Evolutionary conservation across 1,140 invertebrate species (phyloP), one percentile per base, ranked within the genome.

Genomic region (Drosophila erecta): DNA sequence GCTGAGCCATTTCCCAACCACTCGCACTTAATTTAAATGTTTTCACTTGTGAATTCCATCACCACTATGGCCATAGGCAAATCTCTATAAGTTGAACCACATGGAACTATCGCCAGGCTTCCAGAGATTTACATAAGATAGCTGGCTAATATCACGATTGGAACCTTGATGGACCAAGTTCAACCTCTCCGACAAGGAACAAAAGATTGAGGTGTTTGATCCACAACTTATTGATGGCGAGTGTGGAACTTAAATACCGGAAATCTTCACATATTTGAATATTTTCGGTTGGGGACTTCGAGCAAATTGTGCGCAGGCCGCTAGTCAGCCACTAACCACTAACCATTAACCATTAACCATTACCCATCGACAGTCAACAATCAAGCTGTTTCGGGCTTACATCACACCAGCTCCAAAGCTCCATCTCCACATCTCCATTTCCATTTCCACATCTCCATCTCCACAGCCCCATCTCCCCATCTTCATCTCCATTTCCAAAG

Each of bases 381-480:
- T 77, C 49, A 81, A 81, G 79, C 61, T 59, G 79, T 79, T 62
- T 60, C 46, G 43, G 15, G 33, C 46, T 84, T 85, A 85, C 81
- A 77, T 85, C 81, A 85, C 51, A 37, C 46, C 33, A n/a, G 20
- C n/a, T 47, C 10, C 57, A n/a, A 40, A 37, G 35, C 37, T n/a
- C 38, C 38, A n/a, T 40, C 38, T 8, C n/a, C 43, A 27, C 54
- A 55, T 10, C 30, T 51, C 49, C 37, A 62, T 33, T 11, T 51
- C 49, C 37, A 62, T 33, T 11, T n/a, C 30, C 41, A 35, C 53
- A 56, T 11, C 30, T 35, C 50, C 27, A 64, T 35, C 37, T n/a
- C 38, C 38, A n/a, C 27, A 64, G 24, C 37, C 12, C 38, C 38
- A n/a, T 40, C n/a, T 8, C 38, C 43, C 27, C 54, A 56, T 11